phyloP scores from a whole-genome alignment of 1,140 invertebrate species.

The Lordiphosa stackelbergi region DNA sequence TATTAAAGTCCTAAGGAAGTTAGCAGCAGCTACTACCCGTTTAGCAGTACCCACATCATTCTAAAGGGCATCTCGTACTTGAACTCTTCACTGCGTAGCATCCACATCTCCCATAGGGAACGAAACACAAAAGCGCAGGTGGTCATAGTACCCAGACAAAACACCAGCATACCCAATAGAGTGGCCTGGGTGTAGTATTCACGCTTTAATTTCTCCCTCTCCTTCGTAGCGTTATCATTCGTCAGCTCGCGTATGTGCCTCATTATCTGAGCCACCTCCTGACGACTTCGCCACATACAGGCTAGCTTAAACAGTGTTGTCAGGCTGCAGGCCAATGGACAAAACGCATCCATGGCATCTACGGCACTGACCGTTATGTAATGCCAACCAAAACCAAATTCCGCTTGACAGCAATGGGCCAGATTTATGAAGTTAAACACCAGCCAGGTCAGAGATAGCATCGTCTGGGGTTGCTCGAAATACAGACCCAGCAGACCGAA shows the following conservation, averaged over 20 bases:
- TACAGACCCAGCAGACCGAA: constrained; percentile 38
- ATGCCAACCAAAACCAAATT: constrained; percentile 46
- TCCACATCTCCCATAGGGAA: constrained; percentile 54
- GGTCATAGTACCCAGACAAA: constrained; percentile 43
- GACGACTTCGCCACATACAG: constrained; percentile 49
- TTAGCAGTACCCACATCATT: constrained; percentile 33
- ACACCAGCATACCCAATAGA: constrained; percentile 44
- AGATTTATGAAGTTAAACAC: constrained; percentile 48
- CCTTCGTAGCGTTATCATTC: constrained; percentile 9
- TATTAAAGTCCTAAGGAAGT: not conserved
- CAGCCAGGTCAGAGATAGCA: constrained; percentile 25
- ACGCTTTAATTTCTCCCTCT: constrained; percentile 1
- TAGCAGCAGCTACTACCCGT: too few species aligned
- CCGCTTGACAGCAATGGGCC: constrained; percentile 58
- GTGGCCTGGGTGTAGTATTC: constrained; percentile 37
- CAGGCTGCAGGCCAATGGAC: constrained; percentile 49
- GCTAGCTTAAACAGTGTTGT: constrained; percentile 53
- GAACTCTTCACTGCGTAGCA: constrained; percentile 17
- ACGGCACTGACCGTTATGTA: constrained; percentile 38
- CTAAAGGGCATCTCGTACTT: constrained; percentile 59
- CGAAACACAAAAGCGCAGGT: constrained; percentile 47
- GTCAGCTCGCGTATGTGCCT: constrained; percentile 36
- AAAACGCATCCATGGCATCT: constrained; percentile 62
- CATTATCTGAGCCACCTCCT: constrained; percentile 34
- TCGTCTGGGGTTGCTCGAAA: constrained; percentile 19